Evolutionary conservation across 1,140 invertebrate genomes (phyloP).

Genomic region (Drosophila auraria): DNA sequence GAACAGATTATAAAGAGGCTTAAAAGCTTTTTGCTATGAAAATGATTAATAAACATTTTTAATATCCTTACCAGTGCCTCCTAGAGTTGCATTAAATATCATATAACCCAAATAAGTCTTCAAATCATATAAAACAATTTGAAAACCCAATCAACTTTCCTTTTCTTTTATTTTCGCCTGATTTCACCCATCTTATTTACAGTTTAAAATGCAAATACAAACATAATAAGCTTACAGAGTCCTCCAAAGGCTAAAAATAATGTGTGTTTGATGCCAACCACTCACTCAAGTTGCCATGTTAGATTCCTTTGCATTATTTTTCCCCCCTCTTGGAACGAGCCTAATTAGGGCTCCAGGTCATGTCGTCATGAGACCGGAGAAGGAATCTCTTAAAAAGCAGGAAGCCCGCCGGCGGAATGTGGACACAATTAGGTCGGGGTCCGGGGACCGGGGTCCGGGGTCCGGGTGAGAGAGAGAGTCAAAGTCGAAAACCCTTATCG

Average conservation of each 20-base stretch:
- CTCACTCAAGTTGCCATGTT: constrained; percentile 34
- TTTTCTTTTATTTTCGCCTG: background rate
- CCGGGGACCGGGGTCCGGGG: background rate
- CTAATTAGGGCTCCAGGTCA: constrained; percentile 62
- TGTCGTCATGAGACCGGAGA: constrained; percentile 18
- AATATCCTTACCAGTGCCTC: no score
- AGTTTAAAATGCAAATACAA: constrained; percentile 13
- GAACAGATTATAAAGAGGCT: no score
- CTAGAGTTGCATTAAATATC: background rate
- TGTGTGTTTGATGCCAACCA: constrained; percentile 6
- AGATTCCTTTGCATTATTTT: constrained; percentile 12
- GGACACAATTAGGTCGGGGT: constrained; percentile 35
- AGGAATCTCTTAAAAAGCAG: constrained; percentile 26
- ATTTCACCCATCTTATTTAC: background rate
- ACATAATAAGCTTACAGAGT: constrained; percentile 23
- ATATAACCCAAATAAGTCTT: background rate
- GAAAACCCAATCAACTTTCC: no score
- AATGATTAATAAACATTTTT: background rate
- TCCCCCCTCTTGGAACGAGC: background rate
- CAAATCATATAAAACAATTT: no score
- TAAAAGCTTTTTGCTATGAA: background rate
- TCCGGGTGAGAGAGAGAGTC: background rate
- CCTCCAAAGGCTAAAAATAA: constrained; percentile 11
- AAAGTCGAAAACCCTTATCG: constrained; percentile 14
- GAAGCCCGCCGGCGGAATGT: constrained; percentile 15